Evolutionary conservation across 2,113 vertebrate genomes (phyloP).

Genomic region (Pungitius pungitius): DNA sequence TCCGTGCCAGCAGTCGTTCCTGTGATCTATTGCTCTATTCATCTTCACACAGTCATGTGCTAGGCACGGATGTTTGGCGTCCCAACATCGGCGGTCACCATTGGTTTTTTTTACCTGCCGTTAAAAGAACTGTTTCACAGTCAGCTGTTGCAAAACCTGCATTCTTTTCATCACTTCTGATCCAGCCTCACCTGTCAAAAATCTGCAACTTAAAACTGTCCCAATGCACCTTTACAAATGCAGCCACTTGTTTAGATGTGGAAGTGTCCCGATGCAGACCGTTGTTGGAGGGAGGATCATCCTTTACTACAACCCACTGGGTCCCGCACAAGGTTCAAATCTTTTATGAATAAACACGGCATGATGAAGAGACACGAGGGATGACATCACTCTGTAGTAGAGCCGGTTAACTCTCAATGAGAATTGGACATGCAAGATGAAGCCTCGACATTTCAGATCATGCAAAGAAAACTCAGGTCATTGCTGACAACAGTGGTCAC

Average conservation of each 20-base stretch:
- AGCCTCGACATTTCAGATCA: slow-evolving; percentile 23
- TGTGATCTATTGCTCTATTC: slow-evolving; percentile 49
- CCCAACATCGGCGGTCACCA: slow-evolving; percentile 24
- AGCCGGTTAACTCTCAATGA: slow-evolving; percentile 31
- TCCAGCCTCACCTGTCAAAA: slow-evolving; percentile 31
- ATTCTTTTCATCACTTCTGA: slow-evolving; percentile 23
- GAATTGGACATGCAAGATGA: slow-evolving; percentile 23
- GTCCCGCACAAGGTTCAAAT: slow-evolving; percentile 33
- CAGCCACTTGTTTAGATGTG: slow-evolving; percentile 33
- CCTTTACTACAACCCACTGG: slow-evolving; percentile 33
- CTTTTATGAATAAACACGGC: slow-evolving; percentile 35
- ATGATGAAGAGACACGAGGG: slow-evolving; percentile 32
- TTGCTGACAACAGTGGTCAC: slow-evolving; percentile 16
- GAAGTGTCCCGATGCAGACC: slow-evolving; percentile 29
- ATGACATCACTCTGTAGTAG: slow-evolving; percentile 67
- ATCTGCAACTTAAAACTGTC: background rate
- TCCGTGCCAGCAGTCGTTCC: slow-evolving; percentile 8
- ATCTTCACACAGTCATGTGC: slow-evolving; percentile 55
- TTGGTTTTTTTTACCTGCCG: slow-evolving; percentile 47
- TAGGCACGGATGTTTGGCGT: slow-evolving; percentile 27
- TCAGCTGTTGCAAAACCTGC: slow-evolving; percentile 55
- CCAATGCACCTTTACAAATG: slow-evolving; percentile 10
- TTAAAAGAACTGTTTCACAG: slow-evolving; percentile 68
- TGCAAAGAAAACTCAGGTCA: slow-evolving; percentile 28
- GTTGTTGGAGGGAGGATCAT: slow-evolving; percentile 30